Evolutionary conservation across 2,113 vertebrate species (phyloP), one percentile per base, ranked within the genome.

Genomic region (Festucalex cinctus): DNA sequence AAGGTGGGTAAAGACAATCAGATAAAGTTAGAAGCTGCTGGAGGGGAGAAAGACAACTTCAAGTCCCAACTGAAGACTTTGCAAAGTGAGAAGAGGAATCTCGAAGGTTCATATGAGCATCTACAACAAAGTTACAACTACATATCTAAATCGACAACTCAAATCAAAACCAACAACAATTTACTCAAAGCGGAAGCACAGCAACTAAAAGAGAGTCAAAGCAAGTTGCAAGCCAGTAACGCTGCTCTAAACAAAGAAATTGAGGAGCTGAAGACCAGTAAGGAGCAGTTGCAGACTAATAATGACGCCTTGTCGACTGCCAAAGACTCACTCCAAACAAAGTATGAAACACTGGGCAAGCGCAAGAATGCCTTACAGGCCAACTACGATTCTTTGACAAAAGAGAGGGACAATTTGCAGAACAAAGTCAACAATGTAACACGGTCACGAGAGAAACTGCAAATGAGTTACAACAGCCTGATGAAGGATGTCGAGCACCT

Each of bases 381-480:
- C 16, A 64, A 0, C 28, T 68, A 28, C 17, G 16, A 62, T 9
- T 32, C 62, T 1, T 17, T 67, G 36, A 77, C 35, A 10, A 51
- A 19, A 36, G 83, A 85, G 0, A 83, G 69, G 39, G n/a, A 87
- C 70, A 81, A 70, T 44, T 63, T 88, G 5, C 82, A 85, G 44
- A 88, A 83, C 68, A 69, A 70, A 35, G 64, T 70, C 32, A 86
- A 85, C 28, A 86, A 79, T 6, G 73, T 58, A 0, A 85, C 71
- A 39, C 46, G 79, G 48, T 9, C 41, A 16, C 84, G 44, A 48
- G 73, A 83, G 6, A 56, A 74, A n/a, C 44, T 88, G 28, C 84
- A 85, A 51, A 0, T 16, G 5, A 70, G 10, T 5, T 85, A 81
- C 69, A 83, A 77, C 3, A 6, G 12, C 1, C 3, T 86, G 65